Conservation (phyloP, 2,113 vertebrate genomes). For the Madoqua kirkii region DNA sequence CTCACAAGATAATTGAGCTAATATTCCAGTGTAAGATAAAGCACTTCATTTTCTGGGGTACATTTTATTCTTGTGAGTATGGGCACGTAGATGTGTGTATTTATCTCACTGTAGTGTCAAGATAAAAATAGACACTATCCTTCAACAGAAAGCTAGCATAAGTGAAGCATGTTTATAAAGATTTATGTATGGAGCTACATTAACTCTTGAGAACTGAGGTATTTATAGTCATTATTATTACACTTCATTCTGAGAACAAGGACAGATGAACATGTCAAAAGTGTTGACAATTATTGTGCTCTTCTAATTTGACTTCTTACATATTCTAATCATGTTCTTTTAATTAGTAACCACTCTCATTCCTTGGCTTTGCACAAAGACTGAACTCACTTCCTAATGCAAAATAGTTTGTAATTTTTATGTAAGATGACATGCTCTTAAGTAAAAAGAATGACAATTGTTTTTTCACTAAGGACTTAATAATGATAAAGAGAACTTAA, state of each 20-base stretch:
- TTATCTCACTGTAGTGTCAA: conserved; percentile 7
- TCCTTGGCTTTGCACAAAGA: conserved; percentile 19
- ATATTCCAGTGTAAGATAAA: neutral
- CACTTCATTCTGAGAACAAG: conserved; percentile 49
- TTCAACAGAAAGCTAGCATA: conserved; percentile 20
- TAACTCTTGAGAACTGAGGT: conserved; percentile 42
- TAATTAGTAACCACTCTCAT: conserved; percentile 63
- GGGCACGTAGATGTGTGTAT: neutral
- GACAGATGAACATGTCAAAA: conserved; percentile 59
- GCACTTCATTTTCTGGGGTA: neutral
- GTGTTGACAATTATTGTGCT: conserved; percentile 52
- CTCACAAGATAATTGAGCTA: neutral
- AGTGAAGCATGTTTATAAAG: conserved; percentile 42
- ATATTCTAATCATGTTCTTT: conserved; percentile 65
- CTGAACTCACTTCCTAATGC: conserved; percentile 8
- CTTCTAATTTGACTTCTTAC: conserved; percentile 59
- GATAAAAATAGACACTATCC: conserved; percentile 45
- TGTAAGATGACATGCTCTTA: conserved; percentile 46
- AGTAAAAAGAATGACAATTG: conserved; percentile 47
- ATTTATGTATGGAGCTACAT: conserved; percentile 43
- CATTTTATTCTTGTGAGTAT: neutral
- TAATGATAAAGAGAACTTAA: conserved; percentile 19
- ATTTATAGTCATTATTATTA: conserved; percentile 44
- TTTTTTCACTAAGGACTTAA: conserved; percentile 40
- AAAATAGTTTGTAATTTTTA: conserved; percentile 53